A percentile compares a stretch with the other conserved stretches of the same genome.
These are phyloP conservation scores for Allophyes oxyacanthae DNA, from an alignment of 2,888 invertebrate species.

Conservation along the genomic window DNA sequence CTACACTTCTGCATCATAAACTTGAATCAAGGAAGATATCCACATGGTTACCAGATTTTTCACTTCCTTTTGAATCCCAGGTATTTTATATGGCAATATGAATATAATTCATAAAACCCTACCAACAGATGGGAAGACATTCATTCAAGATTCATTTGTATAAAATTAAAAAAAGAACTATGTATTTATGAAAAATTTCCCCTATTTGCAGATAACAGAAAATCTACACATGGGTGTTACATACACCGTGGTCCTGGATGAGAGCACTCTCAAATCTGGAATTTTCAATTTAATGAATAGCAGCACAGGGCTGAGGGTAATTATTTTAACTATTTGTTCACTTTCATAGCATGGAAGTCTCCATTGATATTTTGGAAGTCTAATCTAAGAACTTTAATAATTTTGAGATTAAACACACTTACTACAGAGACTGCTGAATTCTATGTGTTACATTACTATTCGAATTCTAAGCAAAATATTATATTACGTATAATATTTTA, in stretches of 20 bases:
- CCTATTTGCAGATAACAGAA: constrained; percentile 71
- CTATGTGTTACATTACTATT: no score
- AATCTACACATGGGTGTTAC: constrained; percentile 91
- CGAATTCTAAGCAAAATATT: no score
- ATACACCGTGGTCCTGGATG: constrained; percentile 92
- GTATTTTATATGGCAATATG: constrained; percentile 51
- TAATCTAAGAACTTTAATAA: no score
- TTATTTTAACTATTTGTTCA: constrained; percentile 15
- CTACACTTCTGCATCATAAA: constrained; percentile 68
- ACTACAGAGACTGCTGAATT: no score
- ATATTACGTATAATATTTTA: no score
- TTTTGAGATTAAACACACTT: no score
- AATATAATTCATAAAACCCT: background rate
- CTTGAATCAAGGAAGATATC: constrained; percentile 71
- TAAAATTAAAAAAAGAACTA: no score
- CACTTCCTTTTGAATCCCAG: constrained; percentile 68
- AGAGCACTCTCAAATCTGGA: constrained; percentile 92
- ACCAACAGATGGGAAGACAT: no score
- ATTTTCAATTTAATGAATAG: constrained; percentile 91
- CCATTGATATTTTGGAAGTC: no score
- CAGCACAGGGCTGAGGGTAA: constrained; percentile 91
- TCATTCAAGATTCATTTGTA: no score
- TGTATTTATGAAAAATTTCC: background rate
- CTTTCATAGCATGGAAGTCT: no score
- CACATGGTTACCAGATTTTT: constrained; percentile 73